A percentile compares a stretch with the other conserved stretches of the same genome.
Conservation (phyloP, 2,888 invertebrate species). For the Ophion ellenae region DNA sequence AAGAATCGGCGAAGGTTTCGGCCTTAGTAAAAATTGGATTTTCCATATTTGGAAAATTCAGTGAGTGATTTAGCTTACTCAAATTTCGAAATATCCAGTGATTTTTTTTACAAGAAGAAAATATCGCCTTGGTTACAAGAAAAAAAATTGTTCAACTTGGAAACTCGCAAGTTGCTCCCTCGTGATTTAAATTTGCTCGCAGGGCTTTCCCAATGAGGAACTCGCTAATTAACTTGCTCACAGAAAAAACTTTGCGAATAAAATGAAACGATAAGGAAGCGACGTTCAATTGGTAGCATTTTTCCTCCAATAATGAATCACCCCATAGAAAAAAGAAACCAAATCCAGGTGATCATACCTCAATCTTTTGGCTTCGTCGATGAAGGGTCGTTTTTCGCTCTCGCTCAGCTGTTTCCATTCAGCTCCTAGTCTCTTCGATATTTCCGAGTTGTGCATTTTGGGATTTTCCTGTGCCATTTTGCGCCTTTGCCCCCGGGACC, state of each 20-base stretch:
- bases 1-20: too few species aligned
- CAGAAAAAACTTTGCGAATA: neutral
- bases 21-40: too few species aligned
- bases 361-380: slow-evolving; percentile 94
- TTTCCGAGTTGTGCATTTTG: slow-evolving; percentile 97
- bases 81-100: too few species aligned
- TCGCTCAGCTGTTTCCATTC: slow-evolving; percentile 96
- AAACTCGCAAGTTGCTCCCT: too few species aligned
- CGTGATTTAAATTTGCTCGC: too few species aligned
- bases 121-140: too few species aligned
- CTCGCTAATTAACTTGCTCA: neutral
- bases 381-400: slow-evolving; percentile 94
- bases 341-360: slow-evolving; percentile 85
- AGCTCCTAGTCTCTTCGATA: slow-evolving; percentile 93
- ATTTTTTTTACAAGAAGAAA: too few species aligned
- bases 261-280: neutral
- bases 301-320: neutral
- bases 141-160: too few species aligned
- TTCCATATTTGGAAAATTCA: too few species aligned
- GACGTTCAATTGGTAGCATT: neutral
- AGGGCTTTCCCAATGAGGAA: neutral
- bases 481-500: slow-evolving; percentile 94
- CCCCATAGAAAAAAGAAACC: neutral
- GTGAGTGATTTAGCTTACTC: too few species aligned
- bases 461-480: slow-evolving; percentile 98